phyloP scores from a whole-genome alignment of 2,888 invertebrate genomes.

The Caenorhabditis sinica region DNA sequence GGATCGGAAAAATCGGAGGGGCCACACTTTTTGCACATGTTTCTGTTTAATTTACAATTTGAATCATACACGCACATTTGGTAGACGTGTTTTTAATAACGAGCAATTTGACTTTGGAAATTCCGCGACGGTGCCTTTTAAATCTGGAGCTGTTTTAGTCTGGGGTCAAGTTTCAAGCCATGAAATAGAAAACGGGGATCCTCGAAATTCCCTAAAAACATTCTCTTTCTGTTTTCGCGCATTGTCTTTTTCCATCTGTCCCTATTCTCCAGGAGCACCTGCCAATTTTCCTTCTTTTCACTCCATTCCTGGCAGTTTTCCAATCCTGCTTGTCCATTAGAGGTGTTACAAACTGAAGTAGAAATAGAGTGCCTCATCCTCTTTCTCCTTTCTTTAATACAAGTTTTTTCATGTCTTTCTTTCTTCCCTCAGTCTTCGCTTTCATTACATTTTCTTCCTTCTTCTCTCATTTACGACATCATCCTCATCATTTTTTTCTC shows the following conservation, averaged over 20 bases:
- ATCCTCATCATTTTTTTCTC: conserved; percentile 42
- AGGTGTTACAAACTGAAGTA: conserved; percentile 52
- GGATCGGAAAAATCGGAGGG: conserved; percentile 9
- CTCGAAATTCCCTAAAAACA: not conserved
- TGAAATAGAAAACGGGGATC: not conserved
- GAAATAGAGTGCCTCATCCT: conserved; percentile 35
- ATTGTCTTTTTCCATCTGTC: conserved; percentile 27
- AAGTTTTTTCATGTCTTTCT: conserved; percentile 42
- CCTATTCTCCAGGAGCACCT: conserved; percentile 11
- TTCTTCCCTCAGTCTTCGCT: conserved; percentile 15
- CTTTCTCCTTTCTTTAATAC: conserved; percentile 36
- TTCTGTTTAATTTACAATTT: conserved; percentile 61
- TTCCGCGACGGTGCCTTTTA: no score
- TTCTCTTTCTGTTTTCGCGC: not conserved
- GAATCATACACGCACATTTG: conserved; percentile 28
- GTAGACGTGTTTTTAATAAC: conserved; percentile 11
- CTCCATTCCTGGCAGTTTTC: not conserved
- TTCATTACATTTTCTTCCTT: conserved; percentile 22
- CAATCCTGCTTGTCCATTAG: conserved; percentile 27
- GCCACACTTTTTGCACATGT: conserved; percentile 64
- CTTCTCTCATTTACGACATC: conserved; percentile 56
- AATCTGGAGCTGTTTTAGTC: not conserved
- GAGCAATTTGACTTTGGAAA: not conserved
- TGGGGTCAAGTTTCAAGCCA: not conserved
- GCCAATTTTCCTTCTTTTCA: conserved; percentile 3